Evolutionary conservation across 1,140 invertebrate genomes (phyloP).

Genomic region (Sarcophaga peregrina): DNA sequence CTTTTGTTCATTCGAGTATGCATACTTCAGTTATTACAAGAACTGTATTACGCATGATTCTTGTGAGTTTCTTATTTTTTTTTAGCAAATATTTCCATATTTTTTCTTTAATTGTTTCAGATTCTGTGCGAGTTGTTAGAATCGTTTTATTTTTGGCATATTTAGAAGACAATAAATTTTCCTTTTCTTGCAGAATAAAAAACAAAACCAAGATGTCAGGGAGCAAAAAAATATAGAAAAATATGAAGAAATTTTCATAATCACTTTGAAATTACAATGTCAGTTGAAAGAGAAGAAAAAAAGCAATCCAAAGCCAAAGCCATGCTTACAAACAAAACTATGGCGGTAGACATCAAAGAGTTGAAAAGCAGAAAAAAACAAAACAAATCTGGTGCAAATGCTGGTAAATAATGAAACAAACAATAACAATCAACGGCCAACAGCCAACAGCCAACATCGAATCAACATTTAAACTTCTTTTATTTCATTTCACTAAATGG

Average conservation of each 20-base stretch:
- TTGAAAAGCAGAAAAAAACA: background rate
- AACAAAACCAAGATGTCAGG: background rate
- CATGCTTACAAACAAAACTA: background rate
- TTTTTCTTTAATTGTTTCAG: too few species aligned
- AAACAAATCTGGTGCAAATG: constrained; percentile 32
- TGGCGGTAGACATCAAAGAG: constrained; percentile 15
- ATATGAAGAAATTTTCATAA: background rate
- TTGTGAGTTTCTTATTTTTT: too few species aligned
- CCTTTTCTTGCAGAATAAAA: background rate
- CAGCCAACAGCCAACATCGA: background rate
- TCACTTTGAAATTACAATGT: constrained; percentile 20
- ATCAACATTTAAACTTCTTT: constrained; percentile 6
- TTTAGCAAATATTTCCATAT: too few species aligned
- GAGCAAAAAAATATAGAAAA: background rate
- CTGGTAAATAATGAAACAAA: constrained; percentile 12
- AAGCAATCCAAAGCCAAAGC: background rate
- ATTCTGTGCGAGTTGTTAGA: too few species aligned
- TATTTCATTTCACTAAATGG: background rate
- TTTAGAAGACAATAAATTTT: too few species aligned
- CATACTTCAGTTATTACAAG: too few species aligned
- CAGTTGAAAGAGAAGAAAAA: background rate
- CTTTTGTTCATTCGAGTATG: too few species aligned
- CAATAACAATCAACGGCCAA: background rate
- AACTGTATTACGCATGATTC: too few species aligned
- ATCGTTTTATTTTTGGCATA: too few species aligned